Evolutionary conservation across 2,888 invertebrate genomes (phyloP), one percentile per base, ranked within the genome.

Genomic region (Scelioninae gen. 1): DNA sequence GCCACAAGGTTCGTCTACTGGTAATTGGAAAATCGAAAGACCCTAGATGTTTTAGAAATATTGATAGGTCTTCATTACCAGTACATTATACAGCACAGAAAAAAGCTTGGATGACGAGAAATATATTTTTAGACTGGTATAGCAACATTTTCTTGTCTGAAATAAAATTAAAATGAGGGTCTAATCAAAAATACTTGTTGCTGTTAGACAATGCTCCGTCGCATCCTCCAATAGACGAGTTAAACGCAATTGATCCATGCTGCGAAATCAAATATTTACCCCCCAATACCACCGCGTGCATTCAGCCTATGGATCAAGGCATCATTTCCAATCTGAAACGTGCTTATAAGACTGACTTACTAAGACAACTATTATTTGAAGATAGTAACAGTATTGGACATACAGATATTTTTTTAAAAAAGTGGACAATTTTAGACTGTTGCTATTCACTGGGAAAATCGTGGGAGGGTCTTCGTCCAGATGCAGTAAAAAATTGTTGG

Each of bases 91-190:
- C 10, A 45, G 16, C 45, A 13, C 53, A 74, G 23, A 15, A 3
- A 23, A 74, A 55, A 23, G 62, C 62, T 10, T 74, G 62, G 62
- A 74, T 72, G 72, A 5, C 10, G 0, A 62, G 53, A 34, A 47
- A 16, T 10, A 53, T 53, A 62, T 74, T 74, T 55, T 45, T 63
- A 13, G 55, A 74, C 9, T 74, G 55, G 55, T 74, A 58, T 29
- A 74, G 11, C 0, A 63, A 74, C 13, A 62, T 74, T 63, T 74
- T 62, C 45, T 51, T 74, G 9, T 23, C 63, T 29, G 74, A 63
- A 63, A 55, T 58, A 11, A 74, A 62, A 63, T 8, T 32, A 15
- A 43, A 55, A 32, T 6, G 32, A 38, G 55, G 16, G n/a, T 51
- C 62, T 43, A n/a, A 32, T 4, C 13, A 74, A 55, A 63, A 74